These are phyloP conservation scores for Ormyrus rosae DNA, from an alignment of 2,888 invertebrate genomes.

Conservation along the genomic window DNA sequence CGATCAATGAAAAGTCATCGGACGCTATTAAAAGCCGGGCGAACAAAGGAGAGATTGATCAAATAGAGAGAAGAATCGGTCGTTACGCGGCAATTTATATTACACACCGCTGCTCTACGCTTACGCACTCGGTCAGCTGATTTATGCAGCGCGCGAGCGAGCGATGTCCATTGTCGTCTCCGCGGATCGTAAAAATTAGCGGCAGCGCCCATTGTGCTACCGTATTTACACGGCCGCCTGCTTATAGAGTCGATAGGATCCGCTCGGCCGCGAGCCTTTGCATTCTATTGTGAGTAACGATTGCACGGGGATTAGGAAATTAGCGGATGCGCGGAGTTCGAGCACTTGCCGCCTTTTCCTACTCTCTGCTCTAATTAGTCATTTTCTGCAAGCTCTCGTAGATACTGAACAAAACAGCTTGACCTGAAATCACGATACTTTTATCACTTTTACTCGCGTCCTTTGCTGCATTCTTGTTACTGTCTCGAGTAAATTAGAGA, in stretches of 20 bases:
- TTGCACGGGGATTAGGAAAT: constrained; percentile 12
- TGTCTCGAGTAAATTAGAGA: too few relatives aligned
- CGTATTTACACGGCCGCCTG: too few relatives aligned
- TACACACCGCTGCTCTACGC: neutral
- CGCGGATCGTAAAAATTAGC: constrained; percentile 17
- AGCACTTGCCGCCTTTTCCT: too few relatives aligned
- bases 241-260: neutral
- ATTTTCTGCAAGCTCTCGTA: too few relatives aligned
- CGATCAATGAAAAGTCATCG: constrained; percentile 49
- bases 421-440: too few relatives aligned
- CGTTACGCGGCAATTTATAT: constrained; percentile 49
- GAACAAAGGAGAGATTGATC: constrained; percentile 44
- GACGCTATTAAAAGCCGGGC: neutral
- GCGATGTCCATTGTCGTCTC: neutral
- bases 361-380: too few relatives aligned
- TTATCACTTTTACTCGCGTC: too few relatives aligned
- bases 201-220: neutral
- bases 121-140: neutral
- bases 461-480: too few relatives aligned
- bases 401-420: too few relatives aligned
- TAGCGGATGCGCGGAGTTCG: neutral
- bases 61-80: constrained; percentile 51
- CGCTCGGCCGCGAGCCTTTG: constrained; percentile 2
- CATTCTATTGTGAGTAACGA: neutral
- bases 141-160: constrained; percentile 19